Evolutionary conservation across 2,797 vertebrate species (phyloP).

Genomic region (Alca torda): DNA sequence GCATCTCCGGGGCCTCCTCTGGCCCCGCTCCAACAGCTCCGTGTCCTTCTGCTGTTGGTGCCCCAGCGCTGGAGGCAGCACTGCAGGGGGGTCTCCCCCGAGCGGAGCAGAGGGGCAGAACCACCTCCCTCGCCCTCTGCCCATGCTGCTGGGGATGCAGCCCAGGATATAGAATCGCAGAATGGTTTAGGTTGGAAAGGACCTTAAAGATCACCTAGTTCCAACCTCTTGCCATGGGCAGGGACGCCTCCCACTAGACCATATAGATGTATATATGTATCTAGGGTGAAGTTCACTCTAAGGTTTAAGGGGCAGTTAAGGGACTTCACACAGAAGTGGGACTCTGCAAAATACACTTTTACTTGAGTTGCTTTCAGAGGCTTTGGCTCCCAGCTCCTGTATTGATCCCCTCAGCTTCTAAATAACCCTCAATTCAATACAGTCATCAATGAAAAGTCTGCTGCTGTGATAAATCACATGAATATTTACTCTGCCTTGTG

Average conservation of each 20-base stretch:
- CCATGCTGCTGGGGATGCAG: not conserved
- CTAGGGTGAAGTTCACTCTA: not conserved
- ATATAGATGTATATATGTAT: too few species aligned
- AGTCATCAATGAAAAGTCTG: constrained; percentile 9
- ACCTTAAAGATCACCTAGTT: too few species aligned
- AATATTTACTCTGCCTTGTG: constrained; percentile 20
- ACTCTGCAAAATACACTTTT: not conserved
- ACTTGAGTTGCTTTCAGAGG: not conserved
- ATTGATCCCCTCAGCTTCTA: constrained; percentile 37
- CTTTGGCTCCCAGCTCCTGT: not conserved
- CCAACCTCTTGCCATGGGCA: too few species aligned
- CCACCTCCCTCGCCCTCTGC: not conserved
- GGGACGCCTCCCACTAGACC: too few species aligned
- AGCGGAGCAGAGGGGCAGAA: not conserved
- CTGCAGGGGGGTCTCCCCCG: not conserved
- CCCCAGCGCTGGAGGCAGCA: not conserved
- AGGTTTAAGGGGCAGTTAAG: not conserved
- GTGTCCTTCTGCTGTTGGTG: not conserved
- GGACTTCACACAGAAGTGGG: not conserved
- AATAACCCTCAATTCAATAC: constrained; percentile 22
- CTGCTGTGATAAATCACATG: not conserved
- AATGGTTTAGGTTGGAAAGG: too few species aligned
- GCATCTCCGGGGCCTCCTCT: too few species aligned
- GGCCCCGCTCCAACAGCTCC: too few species aligned
- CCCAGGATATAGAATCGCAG: not conserved